phyloP scores from a whole-genome alignment of 2,888 invertebrate genomes.

The Melinaea menophilus region DNA sequence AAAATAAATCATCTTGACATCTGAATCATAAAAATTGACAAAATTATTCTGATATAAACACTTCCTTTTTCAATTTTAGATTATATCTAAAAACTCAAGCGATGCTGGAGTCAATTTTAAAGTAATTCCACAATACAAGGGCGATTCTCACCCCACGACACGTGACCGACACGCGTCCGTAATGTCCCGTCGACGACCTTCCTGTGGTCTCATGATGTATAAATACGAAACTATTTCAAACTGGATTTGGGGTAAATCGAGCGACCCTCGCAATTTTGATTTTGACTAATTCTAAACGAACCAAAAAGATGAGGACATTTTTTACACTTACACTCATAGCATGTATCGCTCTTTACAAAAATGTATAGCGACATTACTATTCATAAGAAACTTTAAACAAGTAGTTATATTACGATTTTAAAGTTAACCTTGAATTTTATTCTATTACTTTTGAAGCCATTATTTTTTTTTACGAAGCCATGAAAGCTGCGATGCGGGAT shows the following conservation, averaged over 20 bases:
- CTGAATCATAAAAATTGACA: conserved; percentile 3
- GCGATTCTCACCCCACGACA: conserved; percentile 46
- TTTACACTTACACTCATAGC: not conserved
- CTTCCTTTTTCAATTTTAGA: conserved; percentile 16
- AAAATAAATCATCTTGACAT: not conserved
- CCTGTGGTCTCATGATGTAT: conserved; percentile 46
- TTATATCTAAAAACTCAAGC: conserved; percentile 23
- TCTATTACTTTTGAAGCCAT: too few species aligned
- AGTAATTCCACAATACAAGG: conserved; percentile 49
- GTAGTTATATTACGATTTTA: too few species aligned
- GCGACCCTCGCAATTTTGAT: conserved; percentile 17
- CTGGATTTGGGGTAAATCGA: conserved; percentile 22
- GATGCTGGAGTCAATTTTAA: conserved; percentile 39
- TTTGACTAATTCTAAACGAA: conserved; percentile 12
- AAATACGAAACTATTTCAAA: conserved; percentile 38
- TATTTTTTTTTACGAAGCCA: too few species aligned
- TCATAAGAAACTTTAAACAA: too few species aligned
- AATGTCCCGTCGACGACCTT: conserved; percentile 43
- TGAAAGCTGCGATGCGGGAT: too few species aligned
- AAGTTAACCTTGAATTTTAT: too few species aligned
- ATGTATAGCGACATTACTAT: too few species aligned
- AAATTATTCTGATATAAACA: conserved; percentile 16
- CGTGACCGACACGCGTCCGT: conserved; percentile 46
- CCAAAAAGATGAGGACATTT: not conserved
- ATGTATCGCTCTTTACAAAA: not conserved